Evolutionary conservation across 1,140 invertebrate genomes (phyloP), one percentile per base, ranked within the genome.

Genomic region (Odontomachus brunneus): DNA sequence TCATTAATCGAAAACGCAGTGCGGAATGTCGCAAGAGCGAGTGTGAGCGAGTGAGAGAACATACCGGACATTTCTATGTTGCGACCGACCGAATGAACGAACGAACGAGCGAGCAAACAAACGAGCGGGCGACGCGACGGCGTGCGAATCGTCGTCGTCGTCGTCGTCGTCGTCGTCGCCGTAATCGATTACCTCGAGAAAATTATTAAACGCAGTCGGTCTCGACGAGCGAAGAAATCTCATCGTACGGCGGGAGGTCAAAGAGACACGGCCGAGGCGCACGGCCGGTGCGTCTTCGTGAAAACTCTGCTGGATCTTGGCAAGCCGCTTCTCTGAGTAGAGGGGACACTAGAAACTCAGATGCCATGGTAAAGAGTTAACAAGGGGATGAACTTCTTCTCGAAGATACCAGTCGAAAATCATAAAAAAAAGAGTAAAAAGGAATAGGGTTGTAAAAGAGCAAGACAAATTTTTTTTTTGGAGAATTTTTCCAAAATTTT

Each of bases 161-260:
- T 44, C 22, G 82, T 44, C 22, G 82, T 88, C 83, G 87, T 33
- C 29, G 44, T 69, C 69, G 53, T 44, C 19, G 24, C 59, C 22
- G 82, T 87, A 85, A 88, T 88, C 83, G 87, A 88, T 87, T 87
- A 85, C 78, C 66, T 55, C 76, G 72, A 84, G 63, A 55, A 67
- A 55, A 84, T 88, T 88, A 88, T 88, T 88, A 88, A 88, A 84
- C 73, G 65, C 69, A 66, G 44, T 44, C 57, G 82, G 49, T 53
- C 44, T 59, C 75, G 26, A 33, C 59, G 38, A 53, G 85, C 82
- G 65, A 60, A 67, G 82, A 84, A 88, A 84, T 82, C 76, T 73
- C 76, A 62, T 65, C 65, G 17, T 71, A 57, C 72, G n/a, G 22
- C 59, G 29, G 22, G 76, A 74, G 86, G 76, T 88, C 87, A 88